Evolutionary conservation across 2,797 vertebrate species (phyloP).

Genomic region (Lagodon rhomboides): DNA sequence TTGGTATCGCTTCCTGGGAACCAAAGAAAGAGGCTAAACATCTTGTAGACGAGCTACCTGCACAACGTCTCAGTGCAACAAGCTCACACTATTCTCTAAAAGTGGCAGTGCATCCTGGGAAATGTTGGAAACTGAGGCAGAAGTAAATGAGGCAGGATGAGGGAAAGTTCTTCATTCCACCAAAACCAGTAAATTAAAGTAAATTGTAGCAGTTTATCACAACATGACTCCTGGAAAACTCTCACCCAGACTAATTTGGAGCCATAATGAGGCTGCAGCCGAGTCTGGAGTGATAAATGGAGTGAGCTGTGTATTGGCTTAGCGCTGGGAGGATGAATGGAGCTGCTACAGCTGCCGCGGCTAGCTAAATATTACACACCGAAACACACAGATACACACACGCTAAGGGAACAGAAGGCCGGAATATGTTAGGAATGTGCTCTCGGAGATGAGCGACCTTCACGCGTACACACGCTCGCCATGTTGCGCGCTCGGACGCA

Average conservation of each 20-base stretch:
- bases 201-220: slow-evolving; percentile 49
- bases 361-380: slow-evolving; percentile 67
- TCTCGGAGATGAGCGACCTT: slow-evolving; percentile 58
- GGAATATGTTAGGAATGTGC: slow-evolving; percentile 76
- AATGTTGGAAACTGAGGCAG: slow-evolving; percentile 28
- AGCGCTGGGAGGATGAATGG: slow-evolving; percentile 59
- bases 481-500: slow-evolving; percentile 22
- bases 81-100: background rate
- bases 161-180: background rate
- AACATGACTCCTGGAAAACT: slow-evolving; percentile 47
- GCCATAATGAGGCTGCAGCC: slow-evolving; percentile 35
- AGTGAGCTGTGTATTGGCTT: slow-evolving; percentile 41
- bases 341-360: slow-evolving; percentile 51
- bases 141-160: background rate
- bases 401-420: slow-evolving; percentile 60
- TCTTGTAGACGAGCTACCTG: background rate
- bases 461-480: slow-evolving; percentile 51
- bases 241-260: slow-evolving; percentile 43
- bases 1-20: background rate
- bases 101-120: slow-evolving; percentile 38
- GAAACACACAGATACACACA: slow-evolving; percentile 49
- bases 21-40: background rate
- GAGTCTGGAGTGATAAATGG: slow-evolving; percentile 50
- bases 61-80: background rate
- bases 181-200: slow-evolving; percentile 41